A percentile compares a stretch with the other conserved stretches of the same genome.
These are phyloP conservation scores for Ictalurus furcatus DNA, from an alignment of 2,113 vertebrate species.

Conservation along the genomic window DNA sequence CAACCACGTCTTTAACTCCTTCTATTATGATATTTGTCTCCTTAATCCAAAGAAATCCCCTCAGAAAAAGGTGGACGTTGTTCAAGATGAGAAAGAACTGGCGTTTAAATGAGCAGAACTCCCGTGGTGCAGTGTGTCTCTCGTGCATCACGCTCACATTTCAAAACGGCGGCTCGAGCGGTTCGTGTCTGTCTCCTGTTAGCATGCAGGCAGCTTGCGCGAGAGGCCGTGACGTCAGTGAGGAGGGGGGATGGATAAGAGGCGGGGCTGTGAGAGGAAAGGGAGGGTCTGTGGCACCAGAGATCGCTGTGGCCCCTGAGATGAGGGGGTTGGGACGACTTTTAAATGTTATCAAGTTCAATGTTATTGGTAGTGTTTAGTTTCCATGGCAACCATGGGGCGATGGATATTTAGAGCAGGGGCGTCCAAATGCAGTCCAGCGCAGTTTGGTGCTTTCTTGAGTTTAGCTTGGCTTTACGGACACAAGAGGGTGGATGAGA, in stretches of 20 bases:
- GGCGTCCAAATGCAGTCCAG: neutral
- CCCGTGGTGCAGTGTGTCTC: constrained; percentile 1
- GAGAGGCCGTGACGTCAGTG: constrained; percentile 44
- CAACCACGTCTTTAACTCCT: neutral
- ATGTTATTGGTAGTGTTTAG: constrained; percentile 71
- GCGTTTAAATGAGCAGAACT: constrained; percentile 28
- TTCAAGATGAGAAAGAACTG: constrained; percentile 23
- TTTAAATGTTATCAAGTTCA: constrained; percentile 67
- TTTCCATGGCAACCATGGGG: constrained; percentile 75
- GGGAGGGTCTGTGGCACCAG: constrained; percentile 32
- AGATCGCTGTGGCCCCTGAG: constrained; percentile 54
- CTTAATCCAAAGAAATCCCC: constrained; percentile 24
- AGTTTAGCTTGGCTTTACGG: constrained; percentile 36
- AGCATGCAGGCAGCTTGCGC: constrained; percentile 48
- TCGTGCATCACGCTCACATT: constrained; percentile 7
- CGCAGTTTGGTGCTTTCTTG: constrained; percentile 5
- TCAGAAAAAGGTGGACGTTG: constrained; percentile 29
- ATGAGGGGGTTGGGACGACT: constrained; percentile 61
- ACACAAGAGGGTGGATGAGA: constrained; percentile 56
- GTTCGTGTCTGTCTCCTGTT: constrained; percentile 45
- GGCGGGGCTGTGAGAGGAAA: constrained; percentile 46
- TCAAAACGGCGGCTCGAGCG: constrained; percentile 31
- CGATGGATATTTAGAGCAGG: constrained; percentile 67
- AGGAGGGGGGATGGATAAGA: constrained; percentile 18
- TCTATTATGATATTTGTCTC: constrained; percentile 12